Percentiles rank a stretch among this genome's conserved stretches.
Evolutionary conservation across 2,888 invertebrate genomes (phyloP).

Genomic region (Germaria angustata): DNA sequence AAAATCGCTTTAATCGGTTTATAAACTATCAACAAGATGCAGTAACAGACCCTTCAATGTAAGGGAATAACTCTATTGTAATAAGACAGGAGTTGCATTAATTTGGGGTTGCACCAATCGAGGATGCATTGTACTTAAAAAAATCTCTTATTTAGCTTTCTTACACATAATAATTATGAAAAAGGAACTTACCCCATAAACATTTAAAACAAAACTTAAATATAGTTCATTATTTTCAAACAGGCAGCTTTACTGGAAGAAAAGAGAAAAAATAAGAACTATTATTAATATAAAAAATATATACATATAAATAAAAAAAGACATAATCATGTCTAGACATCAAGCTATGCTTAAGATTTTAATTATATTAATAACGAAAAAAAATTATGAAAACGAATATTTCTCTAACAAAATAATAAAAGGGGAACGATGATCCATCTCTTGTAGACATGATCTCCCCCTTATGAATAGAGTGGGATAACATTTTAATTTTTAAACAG

Average conservation of each 20-base stretch:
- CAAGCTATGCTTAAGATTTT: constrained; percentile 63
- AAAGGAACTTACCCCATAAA: background rate
- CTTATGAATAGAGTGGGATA: background rate
- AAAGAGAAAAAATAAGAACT: background rate
- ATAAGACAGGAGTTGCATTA: too few relatives aligned
- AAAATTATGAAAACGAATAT: constrained; percentile 2
- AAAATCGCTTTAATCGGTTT: too few relatives aligned
- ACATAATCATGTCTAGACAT: constrained; percentile 59
- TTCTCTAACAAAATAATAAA: background rate
- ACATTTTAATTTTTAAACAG: constrained; percentile 41
- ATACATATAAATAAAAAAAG: constrained; percentile 6
- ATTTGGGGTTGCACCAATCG: too few relatives aligned
- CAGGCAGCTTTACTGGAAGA: constrained; percentile 5
- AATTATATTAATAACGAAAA: constrained; percentile 48
- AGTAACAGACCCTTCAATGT: too few relatives aligned
- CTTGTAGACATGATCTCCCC: background rate
- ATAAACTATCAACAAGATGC: too few relatives aligned
- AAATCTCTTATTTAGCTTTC: background rate
- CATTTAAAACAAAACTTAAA: background rate
- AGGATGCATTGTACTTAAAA: too few relatives aligned
- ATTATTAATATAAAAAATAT: background rate
- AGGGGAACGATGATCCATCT: constrained; percentile 9
- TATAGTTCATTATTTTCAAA: background rate
- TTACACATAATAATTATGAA: background rate
- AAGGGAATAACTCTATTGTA: too few relatives aligned